Percentiles rank a stretch among this genome's conserved stretches.
Evolutionary conservation across 2,888 invertebrate genomes (phyloP).

Genomic region (Spodoptera littoralis): DNA sequence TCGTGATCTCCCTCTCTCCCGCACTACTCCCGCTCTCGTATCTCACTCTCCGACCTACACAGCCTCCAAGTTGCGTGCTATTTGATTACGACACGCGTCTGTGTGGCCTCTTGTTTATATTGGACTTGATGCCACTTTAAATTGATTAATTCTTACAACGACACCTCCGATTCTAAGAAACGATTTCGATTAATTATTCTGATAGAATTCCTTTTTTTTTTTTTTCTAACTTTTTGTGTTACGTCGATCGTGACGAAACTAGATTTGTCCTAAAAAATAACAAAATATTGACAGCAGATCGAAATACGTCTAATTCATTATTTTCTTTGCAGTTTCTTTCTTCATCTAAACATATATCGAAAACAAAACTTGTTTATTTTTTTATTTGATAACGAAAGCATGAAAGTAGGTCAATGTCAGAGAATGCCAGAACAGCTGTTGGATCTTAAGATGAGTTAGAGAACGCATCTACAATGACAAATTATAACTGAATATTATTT

Average conservation of each 20-base stretch:
- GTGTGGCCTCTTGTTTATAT: conserved; percentile 86
- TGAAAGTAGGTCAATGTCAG: conserved; percentile 1
- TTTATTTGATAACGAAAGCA: background rate
- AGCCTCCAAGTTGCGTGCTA: conserved; percentile 81
- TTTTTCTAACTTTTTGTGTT: background rate
- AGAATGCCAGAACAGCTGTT: background rate
- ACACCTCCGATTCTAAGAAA: conserved; percentile 76
- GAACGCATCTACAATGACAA: background rate
- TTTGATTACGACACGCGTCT: conserved; percentile 82
- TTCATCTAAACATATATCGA: too few species aligned
- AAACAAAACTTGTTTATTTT: background rate
- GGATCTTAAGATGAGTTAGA: background rate
- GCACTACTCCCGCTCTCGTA: conserved; percentile 47
- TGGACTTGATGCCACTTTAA: conserved; percentile 85
- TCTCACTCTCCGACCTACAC: conserved; percentile 69
- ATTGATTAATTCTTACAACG: conserved; percentile 84
- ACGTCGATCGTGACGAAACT: background rate
- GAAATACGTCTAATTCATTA: too few species aligned
- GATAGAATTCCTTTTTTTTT: conserved; percentile 15
- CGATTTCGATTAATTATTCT: conserved; percentile 56
- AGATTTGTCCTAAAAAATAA: too few species aligned
- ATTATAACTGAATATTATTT: background rate
- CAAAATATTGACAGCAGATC: too few species aligned
- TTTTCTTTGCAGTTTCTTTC: too few species aligned
- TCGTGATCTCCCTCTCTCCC: conserved; percentile 71